phyloP scores from a whole-genome alignment of 2,113 vertebrate species.

The Lathamus discolor region DNA sequence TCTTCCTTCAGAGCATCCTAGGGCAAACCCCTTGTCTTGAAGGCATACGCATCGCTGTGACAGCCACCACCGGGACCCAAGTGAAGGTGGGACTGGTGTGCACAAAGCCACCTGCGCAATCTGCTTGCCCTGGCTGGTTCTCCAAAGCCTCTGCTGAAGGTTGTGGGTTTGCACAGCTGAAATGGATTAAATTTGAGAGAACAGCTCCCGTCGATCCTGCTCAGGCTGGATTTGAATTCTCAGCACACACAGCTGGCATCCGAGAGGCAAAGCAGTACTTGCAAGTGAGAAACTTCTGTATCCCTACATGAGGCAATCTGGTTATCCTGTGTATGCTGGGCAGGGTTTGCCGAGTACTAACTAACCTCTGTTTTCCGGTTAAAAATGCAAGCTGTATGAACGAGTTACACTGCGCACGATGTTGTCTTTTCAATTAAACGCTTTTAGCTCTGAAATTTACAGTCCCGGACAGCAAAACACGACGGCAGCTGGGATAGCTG shows the following conservation, averaged over 20 bases:
- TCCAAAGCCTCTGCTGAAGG: fast-evolving
- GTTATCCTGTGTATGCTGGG: fast-evolving
- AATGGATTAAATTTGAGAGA: not conserved
- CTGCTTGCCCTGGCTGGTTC: not conserved
- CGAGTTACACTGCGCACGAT: fast-evolving
- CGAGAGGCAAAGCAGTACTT: fast-evolving
- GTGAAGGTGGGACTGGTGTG: fast-evolving
- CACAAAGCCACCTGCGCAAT: not conserved
- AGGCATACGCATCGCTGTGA: fast-evolving
- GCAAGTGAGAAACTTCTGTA: fast-evolving
- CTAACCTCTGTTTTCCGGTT: fast-evolving
- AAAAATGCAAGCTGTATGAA: fast-evolving
- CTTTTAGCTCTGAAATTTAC: not conserved
- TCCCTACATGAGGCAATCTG: fast-evolving
- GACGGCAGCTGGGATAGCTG: not conserved
- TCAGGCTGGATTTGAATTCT: not conserved
- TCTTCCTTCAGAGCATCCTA: not conserved
- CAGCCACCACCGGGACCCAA: not conserved
- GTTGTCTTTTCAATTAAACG: not conserved
- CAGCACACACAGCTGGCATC: fast-evolving
- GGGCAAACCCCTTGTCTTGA: not conserved
- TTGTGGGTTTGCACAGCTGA: not conserved
- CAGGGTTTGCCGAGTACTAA: fast-evolving
- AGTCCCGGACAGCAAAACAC: not conserved
- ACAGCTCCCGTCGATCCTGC: fast-evolving